Conservation (phyloP, 1,140 invertebrate species). For the Teleogryllus occipitalis region DNA sequence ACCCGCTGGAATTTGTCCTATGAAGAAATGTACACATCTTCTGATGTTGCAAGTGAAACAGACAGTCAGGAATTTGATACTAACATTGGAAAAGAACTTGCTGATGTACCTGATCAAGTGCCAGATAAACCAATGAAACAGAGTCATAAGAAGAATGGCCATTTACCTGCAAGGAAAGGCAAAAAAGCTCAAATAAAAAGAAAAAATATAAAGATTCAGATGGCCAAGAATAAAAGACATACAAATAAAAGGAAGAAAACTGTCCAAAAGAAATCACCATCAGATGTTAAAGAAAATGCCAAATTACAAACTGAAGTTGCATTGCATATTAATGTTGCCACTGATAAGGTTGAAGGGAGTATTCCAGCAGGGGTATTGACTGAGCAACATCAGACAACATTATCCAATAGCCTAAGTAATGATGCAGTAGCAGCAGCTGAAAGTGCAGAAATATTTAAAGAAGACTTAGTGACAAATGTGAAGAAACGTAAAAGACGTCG, state of each 20-base stretch:
- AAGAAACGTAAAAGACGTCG: not conserved
- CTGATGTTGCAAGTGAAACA: constrained; percentile 20
- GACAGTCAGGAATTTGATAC: not conserved
- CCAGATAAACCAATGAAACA: not conserved
- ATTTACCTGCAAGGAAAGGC: not conserved
- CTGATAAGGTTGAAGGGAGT: not conserved
- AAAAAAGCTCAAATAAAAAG: not conserved
- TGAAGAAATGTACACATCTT: constrained; percentile 20
- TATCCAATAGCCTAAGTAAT: not conserved
- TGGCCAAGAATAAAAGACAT: not conserved
- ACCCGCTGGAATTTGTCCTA: constrained; percentile 19
- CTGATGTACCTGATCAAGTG: not conserved
- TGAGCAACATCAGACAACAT: not conserved
- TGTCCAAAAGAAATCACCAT: not conserved
- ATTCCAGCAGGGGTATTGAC: not conserved
- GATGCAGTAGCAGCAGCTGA: not conserved
- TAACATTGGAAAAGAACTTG: not conserved
- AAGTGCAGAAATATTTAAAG: not conserved
- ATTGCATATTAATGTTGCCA: not conserved
- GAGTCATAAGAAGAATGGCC: not conserved
- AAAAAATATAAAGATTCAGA: not conserved
- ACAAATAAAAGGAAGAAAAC: not conserved
- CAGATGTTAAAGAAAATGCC: not conserved
- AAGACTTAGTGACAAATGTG: not conserved
- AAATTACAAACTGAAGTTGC: not conserved